Conservation (phyloP, 2,113 vertebrate species). For the Rhinolophus sinicus region DNA sequence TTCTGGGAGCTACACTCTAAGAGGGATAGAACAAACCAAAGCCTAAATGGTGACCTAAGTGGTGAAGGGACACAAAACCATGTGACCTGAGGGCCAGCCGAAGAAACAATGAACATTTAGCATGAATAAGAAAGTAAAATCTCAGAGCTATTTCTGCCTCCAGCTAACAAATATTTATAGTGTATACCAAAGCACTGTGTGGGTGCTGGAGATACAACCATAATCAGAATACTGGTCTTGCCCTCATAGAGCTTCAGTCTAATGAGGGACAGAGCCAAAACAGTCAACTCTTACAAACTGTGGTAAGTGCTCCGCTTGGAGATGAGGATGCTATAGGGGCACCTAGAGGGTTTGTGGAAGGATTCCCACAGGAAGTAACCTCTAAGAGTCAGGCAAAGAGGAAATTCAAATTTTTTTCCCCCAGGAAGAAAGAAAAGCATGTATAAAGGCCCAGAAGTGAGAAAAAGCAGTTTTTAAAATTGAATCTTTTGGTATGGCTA, state of each 20-base stretch:
- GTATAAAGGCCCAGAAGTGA: neutral
- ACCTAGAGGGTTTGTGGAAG: neutral
- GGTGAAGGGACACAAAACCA: neutral
- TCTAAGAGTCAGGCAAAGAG: neutral
- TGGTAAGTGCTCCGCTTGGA: neutral
- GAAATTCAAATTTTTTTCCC: neutral
- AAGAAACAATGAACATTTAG: slow-evolving; percentile 40
- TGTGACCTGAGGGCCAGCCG: neutral
- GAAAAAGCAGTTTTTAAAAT: slow-evolving; percentile 41
- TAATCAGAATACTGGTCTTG: slow-evolving; percentile 6
- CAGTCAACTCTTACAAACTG: neutral
- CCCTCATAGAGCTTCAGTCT: slow-evolving; percentile 21
- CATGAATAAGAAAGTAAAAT: slow-evolving; percentile 10
- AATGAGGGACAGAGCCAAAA: slow-evolving; percentile 30
- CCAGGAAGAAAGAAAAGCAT: slow-evolving; percentile 29
- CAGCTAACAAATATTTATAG: neutral
- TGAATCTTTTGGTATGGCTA: neutral
- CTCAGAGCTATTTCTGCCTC: slow-evolving; percentile 31
- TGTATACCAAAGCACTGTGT: neutral
- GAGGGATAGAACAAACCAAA: slow-evolving; percentile 4
- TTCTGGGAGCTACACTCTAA: neutral
- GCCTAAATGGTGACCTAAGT: neutral
- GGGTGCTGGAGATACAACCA: neutral
- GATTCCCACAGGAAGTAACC: neutral
- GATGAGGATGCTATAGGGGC: neutral